A percentile compares a stretch with the other conserved stretches of the same genome.
These are phyloP conservation scores for Phyllotis vaccarum DNA, from an alignment of 2,797 vertebrate species.

Conservation along the genomic window DNA sequence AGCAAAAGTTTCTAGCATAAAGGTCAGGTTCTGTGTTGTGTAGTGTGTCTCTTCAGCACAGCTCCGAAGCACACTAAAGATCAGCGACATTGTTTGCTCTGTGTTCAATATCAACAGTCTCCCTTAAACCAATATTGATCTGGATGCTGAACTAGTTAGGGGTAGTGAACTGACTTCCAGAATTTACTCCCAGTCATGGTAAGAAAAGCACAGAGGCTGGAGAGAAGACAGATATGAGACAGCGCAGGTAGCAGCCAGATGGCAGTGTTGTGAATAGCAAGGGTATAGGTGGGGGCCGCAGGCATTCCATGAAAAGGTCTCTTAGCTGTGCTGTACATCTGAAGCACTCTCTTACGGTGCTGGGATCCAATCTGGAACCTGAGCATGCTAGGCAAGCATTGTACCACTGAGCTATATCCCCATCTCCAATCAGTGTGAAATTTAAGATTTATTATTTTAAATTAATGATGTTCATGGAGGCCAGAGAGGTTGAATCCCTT, in stretches of 20 bases:
- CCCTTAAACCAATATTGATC: not conserved
- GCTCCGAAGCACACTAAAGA: not conserved
- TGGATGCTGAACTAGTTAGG: not conserved
- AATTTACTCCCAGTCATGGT: not conserved
- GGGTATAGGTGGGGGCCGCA: not conserved
- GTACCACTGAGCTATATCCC: not conserved
- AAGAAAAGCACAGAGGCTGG: not conserved
- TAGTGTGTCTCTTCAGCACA: not conserved
- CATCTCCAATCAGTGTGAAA: not conserved
- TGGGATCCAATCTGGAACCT: not conserved
- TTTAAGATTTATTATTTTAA: not conserved
- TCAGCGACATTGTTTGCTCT: not conserved
- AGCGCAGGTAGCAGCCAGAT: no score
- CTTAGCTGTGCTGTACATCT: not conserved
- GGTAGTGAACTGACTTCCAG: not conserved
- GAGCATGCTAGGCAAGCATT: not conserved
- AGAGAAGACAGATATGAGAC: fast-evolving
- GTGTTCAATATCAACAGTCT: not conserved
- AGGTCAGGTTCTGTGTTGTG: not conserved
- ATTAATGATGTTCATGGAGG: not conserved
- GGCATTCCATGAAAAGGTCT: not conserved
- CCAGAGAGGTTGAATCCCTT: not conserved
- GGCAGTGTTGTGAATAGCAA: fast-evolving
- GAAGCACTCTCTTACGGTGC: not conserved
- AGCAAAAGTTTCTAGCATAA: not conserved